Evolutionary conservation across 2,113 vertebrate genomes (phyloP), one percentile per base, ranked within the genome.

Genomic region (Balaenoptera acutorostrata): DNA sequence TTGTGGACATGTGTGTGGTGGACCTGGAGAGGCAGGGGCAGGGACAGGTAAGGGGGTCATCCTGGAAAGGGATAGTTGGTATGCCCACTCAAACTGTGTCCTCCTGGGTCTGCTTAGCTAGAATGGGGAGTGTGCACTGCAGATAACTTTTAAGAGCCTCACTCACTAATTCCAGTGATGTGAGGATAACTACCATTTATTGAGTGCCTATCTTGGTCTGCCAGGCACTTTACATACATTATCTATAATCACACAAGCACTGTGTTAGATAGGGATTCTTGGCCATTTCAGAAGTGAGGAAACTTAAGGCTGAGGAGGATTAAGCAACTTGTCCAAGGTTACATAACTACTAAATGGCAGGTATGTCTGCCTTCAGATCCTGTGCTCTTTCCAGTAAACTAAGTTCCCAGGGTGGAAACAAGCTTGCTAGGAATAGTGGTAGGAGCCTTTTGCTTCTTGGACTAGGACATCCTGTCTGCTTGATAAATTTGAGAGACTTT

Each of bases 1-100:
- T 99, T 5, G 99, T 99, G 89, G 99, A 99, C 97, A 99, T 99
- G 99, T 99, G 99, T 5, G 99, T 99, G 83, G 99, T 99, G 21
- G 99, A 99, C 97, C 99, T 99, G 98, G 99, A 99, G 97, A 99
- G 99, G 59, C 99, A 99, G 93, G 99, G 99, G 6, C 99, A 99
- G 97, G 99, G 99, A 2, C 99, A 99, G 99, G 99, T 99, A 98
- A 98, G 57, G 2, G 13, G 14, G 2, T 31, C 46, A 61, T 27
- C 36, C 52, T 93, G 88, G 85, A 72, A 80, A 20, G 20, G 44
- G 49, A 9, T 64, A 3, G 20, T 33, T 80, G 63, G 36, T 78
- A 20, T 39, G 13, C 39, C 44, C 27, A 2, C 49, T 88, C 52
- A 59, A 11, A 46, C 39, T n/a, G 9, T 84, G 75, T 39, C 14